Evolutionary conservation across 2,888 invertebrate genomes (phyloP), one percentile per base, ranked within the genome.

Genomic region (Amiota communis): DNA sequence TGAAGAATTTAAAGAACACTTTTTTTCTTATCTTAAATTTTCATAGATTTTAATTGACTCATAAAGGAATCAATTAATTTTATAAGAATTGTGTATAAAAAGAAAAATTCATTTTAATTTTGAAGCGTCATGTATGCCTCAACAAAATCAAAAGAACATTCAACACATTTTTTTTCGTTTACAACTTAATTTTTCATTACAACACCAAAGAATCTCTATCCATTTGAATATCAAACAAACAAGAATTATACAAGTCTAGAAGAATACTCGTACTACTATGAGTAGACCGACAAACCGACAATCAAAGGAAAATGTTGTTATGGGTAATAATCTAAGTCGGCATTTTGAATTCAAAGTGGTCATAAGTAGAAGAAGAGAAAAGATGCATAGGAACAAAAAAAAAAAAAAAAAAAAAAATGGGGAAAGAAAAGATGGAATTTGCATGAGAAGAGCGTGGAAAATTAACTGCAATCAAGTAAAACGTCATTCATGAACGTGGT

Each of bases 391-490:
- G 73, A 75, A n/a, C n/a, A n/a, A n/a, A n/a, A n/a, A n/a, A n/a
- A n/a, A n/a, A n/a, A n/a, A n/a, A n/a, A n/a, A n/a, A n/a, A n/a
- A n/a, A 71, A 72, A 70, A 17, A 64, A n/a, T 59, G 70, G 67
- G 64, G 71, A 51, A 78, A 36, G 36, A 36, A 81, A 74, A 72
- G 69, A 76, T 72, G 75, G 78, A 87, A 87, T 86, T 86, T 86
- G 87, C 86, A 87, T 87, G 78, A 74, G 74, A 72, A 69, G 74
- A 72, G 73, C 72, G 63, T 49, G 71, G 65, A 79, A 87, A 87
- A 87, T 86, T 84, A 86, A 85, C 82, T 85, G 86, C 86, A 87
- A 86, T 87, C 86, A 86, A 82, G 80, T 80, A 77, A 85, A 83
- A 79, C 86, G 86, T 70, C 70, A 68, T 68, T 68, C 67, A 53